Conservation (phyloP, 2,113 vertebrate genomes). For the Genyomyrus donnyi region DNA sequence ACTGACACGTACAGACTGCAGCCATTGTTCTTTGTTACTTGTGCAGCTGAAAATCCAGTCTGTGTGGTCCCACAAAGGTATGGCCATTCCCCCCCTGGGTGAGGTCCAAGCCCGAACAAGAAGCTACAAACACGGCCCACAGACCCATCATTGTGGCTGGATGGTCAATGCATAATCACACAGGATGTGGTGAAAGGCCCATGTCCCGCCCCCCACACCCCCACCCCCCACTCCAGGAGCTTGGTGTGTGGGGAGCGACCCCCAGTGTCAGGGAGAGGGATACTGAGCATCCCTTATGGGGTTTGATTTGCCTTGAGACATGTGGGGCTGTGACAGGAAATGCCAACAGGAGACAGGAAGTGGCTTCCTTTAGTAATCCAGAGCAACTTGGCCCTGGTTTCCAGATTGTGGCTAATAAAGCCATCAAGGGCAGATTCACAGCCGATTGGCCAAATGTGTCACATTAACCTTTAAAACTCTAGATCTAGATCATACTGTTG, state of each 20-base stretch:
- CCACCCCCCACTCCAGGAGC: not conserved
- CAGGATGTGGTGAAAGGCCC: not conserved
- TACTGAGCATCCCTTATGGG: not conserved
- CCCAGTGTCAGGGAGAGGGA: not conserved
- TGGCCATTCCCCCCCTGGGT: not conserved
- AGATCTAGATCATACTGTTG: not conserved
- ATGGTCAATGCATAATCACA: slow-evolving; percentile 1
- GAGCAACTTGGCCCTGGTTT: not conserved
- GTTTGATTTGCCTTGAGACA: not conserved
- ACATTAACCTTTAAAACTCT: not conserved
- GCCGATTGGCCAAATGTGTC: not conserved
- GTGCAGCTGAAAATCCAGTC: not conserved
- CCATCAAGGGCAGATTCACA: too few relatives aligned
- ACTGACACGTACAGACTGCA: not conserved
- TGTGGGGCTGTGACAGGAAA: not conserved
- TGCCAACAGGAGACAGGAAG: too few relatives aligned
- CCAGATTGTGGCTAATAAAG: not conserved
- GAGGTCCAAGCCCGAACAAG: not conserved
- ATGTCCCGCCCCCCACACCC: not conserved
- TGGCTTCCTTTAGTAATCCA: not conserved
- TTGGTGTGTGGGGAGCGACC: not conserved
- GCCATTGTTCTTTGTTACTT: slow-evolving; percentile 5
- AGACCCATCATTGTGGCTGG: not conserved
- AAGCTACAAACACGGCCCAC: slow-evolving; percentile 4
- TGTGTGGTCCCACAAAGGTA: not conserved